Base-by-base conservation (phyloP, 2,888 invertebrate genomes). In the Proisotoma minuta region DNA sequence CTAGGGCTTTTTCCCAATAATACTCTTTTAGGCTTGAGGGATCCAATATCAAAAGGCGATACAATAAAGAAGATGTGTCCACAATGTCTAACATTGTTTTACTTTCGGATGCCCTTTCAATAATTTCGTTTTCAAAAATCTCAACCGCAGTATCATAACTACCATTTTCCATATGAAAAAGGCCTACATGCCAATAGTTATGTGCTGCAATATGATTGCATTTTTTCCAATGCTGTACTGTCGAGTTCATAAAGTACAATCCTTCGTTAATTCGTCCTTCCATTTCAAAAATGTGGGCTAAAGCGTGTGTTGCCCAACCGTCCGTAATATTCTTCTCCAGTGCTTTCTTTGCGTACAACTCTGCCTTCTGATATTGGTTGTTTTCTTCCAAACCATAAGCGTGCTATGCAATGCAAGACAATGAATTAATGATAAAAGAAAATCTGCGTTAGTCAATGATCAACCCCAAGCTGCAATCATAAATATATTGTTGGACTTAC, bases 241-340 rank as follows among this genome's bases (percentile, higher is more conserved):
- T 64, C 1, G 34, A 18, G 2, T 50, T 27, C 54, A 64, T 26
- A 22, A 61, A 58, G 20, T 26, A 5, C 3, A 61, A n/a, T 2
- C 64, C 61, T 52, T 52, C 57, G 1, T 27, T 18, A 1, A 28
- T 22, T 23, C 53, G 47, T 2, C 64, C 60, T 27, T 57, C 57
- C 60, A 53, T 64, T 53, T 64, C 60, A 28, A 61, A 61, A 4
- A 64, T 54, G 34, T 64, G 64, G 1, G 60, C 52, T 12, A 64
- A 10, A 1, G 64, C 20, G 24, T 64, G 64, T 1, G 64, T 61
- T 15, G 64, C 47, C 57, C 57, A 64, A 1, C 58, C 60, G 39
- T 64, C 64, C 8, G 15, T 8, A 3, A n/a, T 10, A 8, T n/a
- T 22, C n/a, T 61, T 57, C 28, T 57, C 57, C 12, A 64, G 47